These are phyloP conservation scores for Eilema griseolum DNA, from an alignment of 2,888 invertebrate genomes.

Conservation along the genomic window DNA sequence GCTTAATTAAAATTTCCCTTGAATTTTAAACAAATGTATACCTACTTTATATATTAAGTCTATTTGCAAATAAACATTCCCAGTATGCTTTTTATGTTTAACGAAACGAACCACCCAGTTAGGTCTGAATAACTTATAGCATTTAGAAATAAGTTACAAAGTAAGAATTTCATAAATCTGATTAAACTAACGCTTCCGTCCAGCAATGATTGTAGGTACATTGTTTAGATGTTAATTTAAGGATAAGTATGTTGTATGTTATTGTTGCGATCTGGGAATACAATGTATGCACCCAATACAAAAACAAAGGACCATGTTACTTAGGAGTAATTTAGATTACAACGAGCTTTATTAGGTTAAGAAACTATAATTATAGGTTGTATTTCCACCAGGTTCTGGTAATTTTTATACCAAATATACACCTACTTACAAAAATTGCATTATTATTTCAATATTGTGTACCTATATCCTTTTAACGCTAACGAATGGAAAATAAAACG, in stretches of 20 bases:
- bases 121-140: constrained; percentile 7
- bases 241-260: constrained; percentile 12
- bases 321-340: constrained; percentile 58
- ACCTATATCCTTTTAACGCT: background rate
- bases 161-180: constrained; percentile 8
- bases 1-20: background rate
- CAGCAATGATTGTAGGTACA: constrained; percentile 15
- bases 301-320: constrained; percentile 55
- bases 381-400: constrained; percentile 70
- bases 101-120: constrained; percentile 4
- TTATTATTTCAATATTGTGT: constrained; percentile 33
- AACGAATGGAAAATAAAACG: constrained; percentile 37
- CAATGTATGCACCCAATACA: constrained; percentile 18
- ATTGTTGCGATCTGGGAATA: constrained; percentile 14
- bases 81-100: background rate
- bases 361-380: constrained; percentile 70
- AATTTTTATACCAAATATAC: constrained; percentile 85
- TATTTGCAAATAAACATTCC: background rate
- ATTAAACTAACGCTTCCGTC: constrained; percentile 17
- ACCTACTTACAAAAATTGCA: constrained; percentile 53
- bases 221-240: constrained; percentile 1
- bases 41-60: background rate
- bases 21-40: background rate
- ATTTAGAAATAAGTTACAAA: constrained; percentile 6
- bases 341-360: constrained; percentile 77